Evolutionary conservation across 2,113 vertebrate species (phyloP).

Genomic region (Athene noctua): DNA sequence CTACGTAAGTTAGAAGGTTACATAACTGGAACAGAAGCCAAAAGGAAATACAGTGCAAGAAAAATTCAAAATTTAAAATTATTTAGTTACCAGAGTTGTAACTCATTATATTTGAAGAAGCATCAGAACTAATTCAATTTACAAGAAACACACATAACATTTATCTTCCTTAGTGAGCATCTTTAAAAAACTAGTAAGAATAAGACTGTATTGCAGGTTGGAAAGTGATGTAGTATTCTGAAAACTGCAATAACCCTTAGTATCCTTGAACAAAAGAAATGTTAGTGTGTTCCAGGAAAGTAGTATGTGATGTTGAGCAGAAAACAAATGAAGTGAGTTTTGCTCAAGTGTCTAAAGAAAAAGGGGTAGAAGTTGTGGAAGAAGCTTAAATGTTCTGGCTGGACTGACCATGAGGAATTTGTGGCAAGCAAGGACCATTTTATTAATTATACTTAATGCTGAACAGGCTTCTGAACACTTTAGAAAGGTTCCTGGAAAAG

Average conservation of each 20-base stretch:
- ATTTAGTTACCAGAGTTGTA: neutral
- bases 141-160: neutral
- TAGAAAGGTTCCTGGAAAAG: neutral
- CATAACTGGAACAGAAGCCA: neutral
- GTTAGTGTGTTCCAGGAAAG: neutral
- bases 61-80: neutral
- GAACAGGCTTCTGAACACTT: neutral
- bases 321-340: neutral
- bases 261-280: neutral
- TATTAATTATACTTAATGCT: neutral
- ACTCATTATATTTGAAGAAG: neutral
- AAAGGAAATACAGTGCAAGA: neutral
- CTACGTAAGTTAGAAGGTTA: neutral
- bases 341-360: neutral
- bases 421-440: neutral
- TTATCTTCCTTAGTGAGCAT: neutral
- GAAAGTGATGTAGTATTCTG: neutral
- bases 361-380: neutral
- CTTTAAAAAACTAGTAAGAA: neutral
- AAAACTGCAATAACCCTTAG: neutral
- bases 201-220: neutral
- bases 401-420: neutral
- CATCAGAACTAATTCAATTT: neutral
- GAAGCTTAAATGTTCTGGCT: neutral
- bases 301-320: neutral